Percentiles rank a stretch among this genome's conserved stretches.
phyloP scores from a whole-genome alignment of 2,113 vertebrate species.

The chimpanzee (Pan troglodytes) region NHGRI_mPanTro3-v2.1_pri NC_072412.2:53865501-53866000 shows the following conservation, averaged over 20 bases:
- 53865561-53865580: background rate
- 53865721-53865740: background rate
- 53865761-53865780: background rate
- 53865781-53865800: constrained; percentile 24
- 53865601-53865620: background rate
- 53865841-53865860: background rate
- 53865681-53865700: background rate
- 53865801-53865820: background rate
- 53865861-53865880: background rate
- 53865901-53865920: background rate
- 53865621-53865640: background rate
- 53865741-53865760: background rate
- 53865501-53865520: background rate
- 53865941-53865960: background rate
- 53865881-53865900: background rate
- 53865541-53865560: background rate
- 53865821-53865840: background rate
- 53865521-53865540: background rate
- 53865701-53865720: background rate
- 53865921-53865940: background rate
- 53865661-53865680: background rate
- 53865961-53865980: background rate
- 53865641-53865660: background rate
- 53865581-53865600: background rate
- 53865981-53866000: background rate